These are phyloP conservation scores for Euphysa ruthae DNA, from an alignment of 30 jellyfish, hydroid and myxozoan species.

Conservation along the genomic window DNA sequence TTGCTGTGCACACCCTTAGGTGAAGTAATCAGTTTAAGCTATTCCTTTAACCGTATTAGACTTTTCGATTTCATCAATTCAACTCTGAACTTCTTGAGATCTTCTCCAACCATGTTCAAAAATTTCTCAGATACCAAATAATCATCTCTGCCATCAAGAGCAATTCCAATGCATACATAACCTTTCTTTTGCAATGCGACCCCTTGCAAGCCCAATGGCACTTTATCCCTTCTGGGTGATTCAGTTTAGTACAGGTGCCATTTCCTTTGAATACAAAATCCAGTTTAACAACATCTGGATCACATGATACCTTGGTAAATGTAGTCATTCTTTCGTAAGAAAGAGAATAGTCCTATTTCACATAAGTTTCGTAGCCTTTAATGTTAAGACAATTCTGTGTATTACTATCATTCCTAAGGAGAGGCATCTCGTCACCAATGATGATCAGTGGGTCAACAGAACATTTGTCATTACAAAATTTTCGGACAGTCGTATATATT, in stretches of 20 bases:
- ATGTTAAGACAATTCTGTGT: constrained; percentile 13
- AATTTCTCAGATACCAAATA: constrained; percentile 6
- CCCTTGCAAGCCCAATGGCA: constrained; percentile 13
- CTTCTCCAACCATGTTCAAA: constrained; percentile 22
- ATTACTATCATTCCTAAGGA: background rate
- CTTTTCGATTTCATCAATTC: constrained; percentile 24
- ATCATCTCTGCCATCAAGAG: constrained; percentile 22
- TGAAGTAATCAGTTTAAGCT: constrained; percentile 12
- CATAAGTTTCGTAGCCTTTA: constrained; percentile 15
- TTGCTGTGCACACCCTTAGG: constrained; percentile 8
- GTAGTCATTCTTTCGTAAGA: background rate
- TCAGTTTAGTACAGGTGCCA: constrained; percentile 28
- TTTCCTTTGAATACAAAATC: constrained; percentile 29
- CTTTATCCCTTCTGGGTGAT: constrained; percentile 28
- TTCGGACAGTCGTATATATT: constrained; percentile 10
- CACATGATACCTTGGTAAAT: constrained; percentile 21
- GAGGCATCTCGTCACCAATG: background rate
- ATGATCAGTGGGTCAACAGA: constrained; percentile 37
- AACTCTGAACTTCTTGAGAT: constrained; percentile 7
- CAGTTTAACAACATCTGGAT: constrained; percentile 7
- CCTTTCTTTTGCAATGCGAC: background rate
- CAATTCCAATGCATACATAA: background rate
- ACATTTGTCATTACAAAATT: constrained; percentile 19
- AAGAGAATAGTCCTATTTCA: constrained; percentile 17
- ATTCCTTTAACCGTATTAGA: constrained; percentile 3